phyloP scores from a whole-genome alignment of 2,113 vertebrate genomes.

The Limnothrissa miodon region DNA sequence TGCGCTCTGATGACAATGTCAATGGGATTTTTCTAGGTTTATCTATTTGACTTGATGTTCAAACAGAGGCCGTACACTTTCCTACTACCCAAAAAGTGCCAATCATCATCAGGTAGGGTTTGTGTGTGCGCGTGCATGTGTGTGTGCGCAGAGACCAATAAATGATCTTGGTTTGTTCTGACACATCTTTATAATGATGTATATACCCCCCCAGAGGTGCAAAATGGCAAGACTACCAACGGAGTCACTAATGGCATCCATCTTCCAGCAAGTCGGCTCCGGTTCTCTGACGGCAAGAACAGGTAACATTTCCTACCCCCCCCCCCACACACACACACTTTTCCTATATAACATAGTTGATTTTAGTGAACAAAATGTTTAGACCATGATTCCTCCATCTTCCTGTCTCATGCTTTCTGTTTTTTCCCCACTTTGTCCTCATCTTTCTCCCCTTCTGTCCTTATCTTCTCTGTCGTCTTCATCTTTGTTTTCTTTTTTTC shows the following conservation, averaged over 20 bases:
- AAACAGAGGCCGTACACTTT: slow-evolving; percentile 95
- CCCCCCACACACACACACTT: too few relatives aligned
- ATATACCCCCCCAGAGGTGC: slow-evolving; percentile 74
- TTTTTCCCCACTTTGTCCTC: not conserved
- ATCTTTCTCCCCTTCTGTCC: not conserved
- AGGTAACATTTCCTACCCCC: slow-evolving; percentile 39
- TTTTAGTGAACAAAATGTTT: not conserved
- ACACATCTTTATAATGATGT: not conserved
- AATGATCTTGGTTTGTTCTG: not conserved
- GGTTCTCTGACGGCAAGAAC: slow-evolving; percentile 71
- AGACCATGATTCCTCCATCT: not conserved
- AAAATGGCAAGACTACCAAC: slow-evolving; percentile 92
- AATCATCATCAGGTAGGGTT: slow-evolving; percentile 80
- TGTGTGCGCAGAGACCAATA: not conserved
- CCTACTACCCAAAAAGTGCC: slow-evolving; percentile 89
- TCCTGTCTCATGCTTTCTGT: not conserved
- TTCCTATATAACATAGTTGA: not conserved
- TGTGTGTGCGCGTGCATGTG: not conserved
- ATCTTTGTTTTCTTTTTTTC: not conserved
- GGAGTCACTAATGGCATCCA: slow-evolving; percentile 88
- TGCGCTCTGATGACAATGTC: not conserved
- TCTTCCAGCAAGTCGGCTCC: slow-evolving; percentile 84
- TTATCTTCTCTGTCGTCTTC: not conserved
- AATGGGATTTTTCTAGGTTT: slow-evolving; percentile 75
- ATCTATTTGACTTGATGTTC: slow-evolving; percentile 95